These are phyloP conservation scores for Clarias pachynema DNA, from an alignment of 2,797 vertebrate genomes.

Conservation along the genomic window DNA sequence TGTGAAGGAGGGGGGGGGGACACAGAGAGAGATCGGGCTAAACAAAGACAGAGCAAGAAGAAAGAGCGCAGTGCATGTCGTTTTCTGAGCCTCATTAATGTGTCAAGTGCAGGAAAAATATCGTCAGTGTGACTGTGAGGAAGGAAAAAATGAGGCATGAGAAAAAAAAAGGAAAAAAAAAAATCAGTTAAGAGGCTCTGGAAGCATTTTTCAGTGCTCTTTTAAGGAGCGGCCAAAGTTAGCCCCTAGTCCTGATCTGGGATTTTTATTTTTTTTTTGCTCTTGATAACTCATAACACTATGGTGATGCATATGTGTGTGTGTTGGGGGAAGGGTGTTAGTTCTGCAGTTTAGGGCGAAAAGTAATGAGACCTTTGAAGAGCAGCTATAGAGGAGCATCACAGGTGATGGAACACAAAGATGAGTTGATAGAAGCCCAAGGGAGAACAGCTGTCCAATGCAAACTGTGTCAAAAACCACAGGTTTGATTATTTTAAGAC, in stretches of 20 bases:
- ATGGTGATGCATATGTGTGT: no score
- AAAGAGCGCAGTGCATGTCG: constrained; percentile 32
- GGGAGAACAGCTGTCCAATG: constrained; percentile 64
- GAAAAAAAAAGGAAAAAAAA: constrained; percentile 9
- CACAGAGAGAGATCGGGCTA: constrained; percentile 12
- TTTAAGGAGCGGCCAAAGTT: constrained; percentile 18
- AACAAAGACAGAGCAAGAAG: constrained; percentile 43
- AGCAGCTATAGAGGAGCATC: constrained; percentile 1
- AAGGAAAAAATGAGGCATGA: constrained; percentile 42
- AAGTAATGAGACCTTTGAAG: constrained; percentile 24
- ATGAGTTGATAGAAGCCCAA: constrained; percentile 21
- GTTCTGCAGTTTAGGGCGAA: not conserved
- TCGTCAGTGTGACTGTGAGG: constrained; percentile 38
- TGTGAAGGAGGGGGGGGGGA: constrained; percentile 30
- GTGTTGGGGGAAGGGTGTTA: no score
- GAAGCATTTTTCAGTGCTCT: constrained; percentile 32
- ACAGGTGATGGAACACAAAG: constrained; percentile 9
- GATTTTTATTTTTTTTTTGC: constrained; percentile 4
- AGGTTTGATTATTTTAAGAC: constrained; percentile 65
- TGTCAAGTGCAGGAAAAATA: constrained; percentile 48
- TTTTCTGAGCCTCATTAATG: constrained; percentile 52
- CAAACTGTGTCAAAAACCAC: constrained; percentile 60
- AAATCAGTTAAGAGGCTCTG: constrained; percentile 34
- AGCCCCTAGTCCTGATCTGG: constrained; percentile 22
- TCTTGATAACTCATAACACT: constrained; percentile 12